Percentiles rank a stretch among this genome's conserved stretches.
Conservation (phyloP, 1,140 invertebrate genomes). For the Apis dorsata region DNA sequence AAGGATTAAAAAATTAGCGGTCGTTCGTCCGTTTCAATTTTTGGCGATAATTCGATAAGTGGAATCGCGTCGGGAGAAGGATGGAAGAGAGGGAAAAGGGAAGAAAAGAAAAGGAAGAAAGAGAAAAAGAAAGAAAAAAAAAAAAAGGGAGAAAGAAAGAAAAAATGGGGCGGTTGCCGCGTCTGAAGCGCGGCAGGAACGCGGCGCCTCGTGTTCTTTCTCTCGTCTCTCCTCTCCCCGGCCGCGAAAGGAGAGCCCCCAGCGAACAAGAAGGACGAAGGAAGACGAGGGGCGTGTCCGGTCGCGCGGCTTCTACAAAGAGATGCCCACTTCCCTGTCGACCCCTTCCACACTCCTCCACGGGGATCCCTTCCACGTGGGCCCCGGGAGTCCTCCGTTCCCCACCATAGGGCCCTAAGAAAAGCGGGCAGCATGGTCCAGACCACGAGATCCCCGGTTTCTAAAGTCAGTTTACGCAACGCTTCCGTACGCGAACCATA, state of each 20-base stretch:
- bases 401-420: slow-evolving; percentile 72
- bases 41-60: background rate
- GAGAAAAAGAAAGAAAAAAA: background rate
- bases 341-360: slow-evolving; percentile 66
- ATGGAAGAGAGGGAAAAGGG: no score
- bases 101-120: fast-evolving
- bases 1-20: no score
- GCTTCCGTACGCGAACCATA: slow-evolving; percentile 72
- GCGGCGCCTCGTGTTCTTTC: slow-evolving; percentile 54
- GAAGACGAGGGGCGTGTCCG: slow-evolving; percentile 74
- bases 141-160: background rate
- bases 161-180: background rate
- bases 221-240: slow-evolving; percentile 48
- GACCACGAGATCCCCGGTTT: slow-evolving; percentile 74
- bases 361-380: slow-evolving; percentile 68
- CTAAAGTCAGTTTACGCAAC: slow-evolving; percentile 77
- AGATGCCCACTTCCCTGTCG: slow-evolving; percentile 73
- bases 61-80: background rate
- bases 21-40: no score
- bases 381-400: slow-evolving; percentile 51
- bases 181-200: slow-evolving; percentile 54
- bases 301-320: slow-evolving; percentile 76
- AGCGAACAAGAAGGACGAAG: slow-evolving; percentile 68
- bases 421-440: slow-evolving; percentile 78
- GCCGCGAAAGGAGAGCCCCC: slow-evolving; percentile 63